These are phyloP conservation scores for Melanogrammus aeglefinus DNA, from an alignment of 2,797 vertebrate genomes.

Conservation along the genomic window DNA sequence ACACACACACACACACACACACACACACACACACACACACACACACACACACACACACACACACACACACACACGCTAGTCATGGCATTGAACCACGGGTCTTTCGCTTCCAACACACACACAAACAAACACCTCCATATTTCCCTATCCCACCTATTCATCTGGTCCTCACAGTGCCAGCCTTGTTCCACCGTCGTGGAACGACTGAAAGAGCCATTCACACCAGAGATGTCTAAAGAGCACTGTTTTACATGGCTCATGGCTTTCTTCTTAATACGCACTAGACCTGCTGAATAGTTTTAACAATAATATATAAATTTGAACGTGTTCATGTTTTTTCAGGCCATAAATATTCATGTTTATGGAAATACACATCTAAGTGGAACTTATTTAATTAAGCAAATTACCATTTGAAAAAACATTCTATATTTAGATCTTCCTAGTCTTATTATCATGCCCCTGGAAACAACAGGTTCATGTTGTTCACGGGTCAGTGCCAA, in stretches of 20 bases:
- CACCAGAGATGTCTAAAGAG: conserved; percentile 33
- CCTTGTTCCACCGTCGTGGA: conserved; percentile 40
- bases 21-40: no score
- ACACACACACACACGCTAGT: no score
- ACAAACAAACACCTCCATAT: background rate
- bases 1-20: no score
- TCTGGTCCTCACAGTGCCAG: conserved; percentile 40
- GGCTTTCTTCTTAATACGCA: conserved; percentile 43
- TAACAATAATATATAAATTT: background rate
- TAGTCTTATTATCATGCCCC: background rate
- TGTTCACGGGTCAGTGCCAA: background rate
- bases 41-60: no score
- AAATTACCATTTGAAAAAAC: background rate
- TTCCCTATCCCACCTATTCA: conserved; percentile 19
- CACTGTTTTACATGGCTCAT: conserved; percentile 49
- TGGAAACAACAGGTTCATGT: background rate
- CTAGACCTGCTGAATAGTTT: conserved; percentile 13
- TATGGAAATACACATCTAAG: no score
- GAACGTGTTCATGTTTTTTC: background rate
- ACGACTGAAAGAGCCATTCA: conserved; percentile 43
- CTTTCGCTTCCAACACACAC: background rate
- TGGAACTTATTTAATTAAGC: no score
- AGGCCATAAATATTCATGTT: no score
- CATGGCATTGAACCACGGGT: conserved; percentile 11
- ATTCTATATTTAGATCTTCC: background rate